Evolutionary conservation across 2,797 vertebrate species (phyloP), one percentile per base, ranked within the genome.

Genomic region (Gymnoscopelus braueri): DNA sequence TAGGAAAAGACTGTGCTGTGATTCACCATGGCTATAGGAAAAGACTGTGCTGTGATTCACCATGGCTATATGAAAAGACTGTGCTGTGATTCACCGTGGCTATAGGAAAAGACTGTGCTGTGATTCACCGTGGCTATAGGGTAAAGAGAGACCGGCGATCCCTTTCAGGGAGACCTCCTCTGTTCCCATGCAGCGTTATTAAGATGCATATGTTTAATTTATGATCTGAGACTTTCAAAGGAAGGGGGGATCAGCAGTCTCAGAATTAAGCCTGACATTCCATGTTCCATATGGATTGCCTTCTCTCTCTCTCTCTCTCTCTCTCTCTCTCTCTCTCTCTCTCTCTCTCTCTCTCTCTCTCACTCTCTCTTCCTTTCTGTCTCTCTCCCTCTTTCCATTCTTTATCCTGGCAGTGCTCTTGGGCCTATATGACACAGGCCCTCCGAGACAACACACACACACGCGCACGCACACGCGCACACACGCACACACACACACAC

Each of bases 171-270:
- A 63, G 60, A 52, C 63, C 67, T 71, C 80, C 14, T 67, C 86
- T 82, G 29, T 74, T 68, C 61, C 81, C 61, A 72, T 76, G 65
- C 79, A 61, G 79, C 14, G 68, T 84, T 86, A 85, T 91, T 82
- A 82, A 86, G 79, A 86, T 72, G 78, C 78, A 77, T 75, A 86
- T 89, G 84, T 89, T 87, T 89, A 77, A 90, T 90, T 92, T 89
- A 90, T 89, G 82, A 87, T 84, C 48, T 19, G 81, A 67, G 74
- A 77, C 70, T 84, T 91, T 90, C 80, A 88, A 86, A 86, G 55
- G 39, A 44, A 44, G 39, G 39, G 9, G 61, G 68, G 71, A 84
- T 84, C 79, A 75, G 75, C 74, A 87, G 77, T 84, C 84, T 87
- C 65, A 71, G 80, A 85, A 80, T 83, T 68, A 75, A 83, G 81